Evolutionary conservation across 2,888 invertebrate species (phyloP), one percentile per base, ranked within the genome.

Genomic region (Cabera pusaria): DNA sequence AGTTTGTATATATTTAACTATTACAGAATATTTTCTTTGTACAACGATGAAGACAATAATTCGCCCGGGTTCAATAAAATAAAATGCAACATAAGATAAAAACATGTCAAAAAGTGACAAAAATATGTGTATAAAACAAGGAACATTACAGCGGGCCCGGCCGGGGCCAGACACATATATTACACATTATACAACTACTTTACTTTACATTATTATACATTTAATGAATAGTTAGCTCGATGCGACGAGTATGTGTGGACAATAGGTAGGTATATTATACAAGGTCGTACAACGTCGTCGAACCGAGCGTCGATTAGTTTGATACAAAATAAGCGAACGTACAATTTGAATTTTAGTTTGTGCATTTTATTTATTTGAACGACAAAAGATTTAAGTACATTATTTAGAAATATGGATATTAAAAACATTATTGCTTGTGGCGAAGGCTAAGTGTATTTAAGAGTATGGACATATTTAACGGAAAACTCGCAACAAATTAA

Each of bases 1-100:
- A 85, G 87, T 85, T 80, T 82, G 82, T 85, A 82, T 83, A 81
- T 78, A 78, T 79, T 81, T 78, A 73, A 77, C 73, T 83, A 76
- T 75, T 80, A 75, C 72, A 75, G 75, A 74, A 77, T 76, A 79
- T 64, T 70, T 72, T 73, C 71, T 77, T 83, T 84, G 78, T 84
- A 82, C 81, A 84, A 73, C 65, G 64, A 72, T 67, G 69, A 72
- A 64, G 63, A 72, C 72, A 72, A 70, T 76, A 77, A 74, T 66
- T 66, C 49, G 67, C 67, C 73, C 59, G 70, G 72, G 76, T 84
- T 78, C 79, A 82, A 79, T 71, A 78, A 78, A 86, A 84, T 81
- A 86, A 85, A 85, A 81, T 83, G 83, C 80, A 82, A 79, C 71
- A 71, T 61, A 76, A 72, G 54, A 49, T 55, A 49, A 73, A 37